Conservation (phyloP, 2,888 invertebrate genomes). For the Chelonus formosanus region DNA sequence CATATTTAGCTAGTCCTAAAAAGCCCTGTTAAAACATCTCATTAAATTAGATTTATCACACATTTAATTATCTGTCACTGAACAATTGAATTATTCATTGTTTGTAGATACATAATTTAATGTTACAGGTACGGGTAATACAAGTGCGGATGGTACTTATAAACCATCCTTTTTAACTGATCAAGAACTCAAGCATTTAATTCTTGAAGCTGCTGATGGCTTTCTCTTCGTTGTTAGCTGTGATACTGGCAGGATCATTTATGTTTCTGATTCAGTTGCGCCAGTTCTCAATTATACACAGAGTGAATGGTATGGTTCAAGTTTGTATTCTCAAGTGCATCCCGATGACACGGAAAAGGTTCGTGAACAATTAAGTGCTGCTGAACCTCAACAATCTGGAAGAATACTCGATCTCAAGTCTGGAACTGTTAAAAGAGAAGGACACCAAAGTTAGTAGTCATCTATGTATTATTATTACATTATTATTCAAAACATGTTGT, state of each 20-base stretch:
- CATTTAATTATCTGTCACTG: too few relatives aligned
- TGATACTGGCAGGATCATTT: slow-evolving; percentile 96
- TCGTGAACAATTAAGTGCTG: slow-evolving; percentile 95
- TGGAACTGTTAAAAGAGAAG: slow-evolving; percentile 98
- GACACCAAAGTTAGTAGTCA: slow-evolving; percentile 88
- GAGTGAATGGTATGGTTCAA: slow-evolving; percentile 97
- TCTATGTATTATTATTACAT: neutral
- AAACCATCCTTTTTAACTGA: slow-evolving; percentile 99
- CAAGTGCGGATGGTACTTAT: slow-evolving; percentile 95
- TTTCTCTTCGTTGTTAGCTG: slow-evolving; percentile 97
- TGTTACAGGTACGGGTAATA: slow-evolving; percentile 87
- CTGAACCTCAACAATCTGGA: slow-evolving; percentile 95
- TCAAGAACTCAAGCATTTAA: slow-evolving; percentile 98
- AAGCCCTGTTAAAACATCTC: too few relatives aligned
- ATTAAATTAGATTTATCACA: too few relatives aligned
- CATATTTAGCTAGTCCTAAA: too few relatives aligned
- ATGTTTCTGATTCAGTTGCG: slow-evolving; percentile 97
- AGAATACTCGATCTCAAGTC: slow-evolving; percentile 97
- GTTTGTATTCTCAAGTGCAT: slow-evolving; percentile 95
- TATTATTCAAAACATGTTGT: neutral
- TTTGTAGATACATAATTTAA: neutral
- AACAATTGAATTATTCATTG: neutral
- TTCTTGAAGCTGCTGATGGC: slow-evolving; percentile 98
- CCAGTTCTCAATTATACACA: slow-evolving; percentile 97
- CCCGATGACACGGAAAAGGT: slow-evolving; percentile 98